Conservation (phyloP, 2,888 invertebrate species). For the Eupithecia abbreviata region DNA sequence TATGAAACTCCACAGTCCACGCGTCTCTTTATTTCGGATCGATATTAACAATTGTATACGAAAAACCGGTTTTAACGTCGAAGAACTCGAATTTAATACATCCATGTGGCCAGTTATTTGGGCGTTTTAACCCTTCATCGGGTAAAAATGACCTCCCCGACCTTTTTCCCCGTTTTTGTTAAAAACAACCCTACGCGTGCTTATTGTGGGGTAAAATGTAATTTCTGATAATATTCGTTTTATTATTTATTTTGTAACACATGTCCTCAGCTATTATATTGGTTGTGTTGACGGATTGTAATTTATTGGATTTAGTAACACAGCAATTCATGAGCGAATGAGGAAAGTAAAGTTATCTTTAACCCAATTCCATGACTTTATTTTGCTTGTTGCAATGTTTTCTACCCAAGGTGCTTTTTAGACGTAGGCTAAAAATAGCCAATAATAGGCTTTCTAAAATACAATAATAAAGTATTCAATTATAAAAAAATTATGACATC, state of each 20-base stretch:
- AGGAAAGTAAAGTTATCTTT: neutral
- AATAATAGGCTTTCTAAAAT: too few species aligned
- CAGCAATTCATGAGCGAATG: neutral
- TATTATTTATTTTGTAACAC: slow-evolving; percentile 70
- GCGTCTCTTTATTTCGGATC: neutral
- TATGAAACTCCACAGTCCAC: too few species aligned
- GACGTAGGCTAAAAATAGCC: too few species aligned
- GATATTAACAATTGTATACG: neutral
- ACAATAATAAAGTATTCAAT: too few species aligned
- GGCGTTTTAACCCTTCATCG: slow-evolving; percentile 74
- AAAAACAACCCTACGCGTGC: slow-evolving; percentile 71
- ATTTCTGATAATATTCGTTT: slow-evolving; percentile 68
- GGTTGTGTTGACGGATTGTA: slow-evolving; percentile 18
- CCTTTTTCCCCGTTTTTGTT: slow-evolving; percentile 71
- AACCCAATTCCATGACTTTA: too few species aligned
- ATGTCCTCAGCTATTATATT: slow-evolving; percentile 56
- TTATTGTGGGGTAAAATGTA: slow-evolving; percentile 65
- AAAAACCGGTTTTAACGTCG: slow-evolving; percentile 13
- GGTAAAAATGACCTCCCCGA: slow-evolving; percentile 69
- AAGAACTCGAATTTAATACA: slow-evolving; percentile 23
- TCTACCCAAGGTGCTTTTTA: too few species aligned
- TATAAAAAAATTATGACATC: too few species aligned
- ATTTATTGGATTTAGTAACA: slow-evolving; percentile 20
- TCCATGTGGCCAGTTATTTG: slow-evolving; percentile 70
- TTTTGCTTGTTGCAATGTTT: too few species aligned